Conservation (phyloP, 2,797 vertebrate genomes). For the Gymnodraco acuticeps region DNA sequence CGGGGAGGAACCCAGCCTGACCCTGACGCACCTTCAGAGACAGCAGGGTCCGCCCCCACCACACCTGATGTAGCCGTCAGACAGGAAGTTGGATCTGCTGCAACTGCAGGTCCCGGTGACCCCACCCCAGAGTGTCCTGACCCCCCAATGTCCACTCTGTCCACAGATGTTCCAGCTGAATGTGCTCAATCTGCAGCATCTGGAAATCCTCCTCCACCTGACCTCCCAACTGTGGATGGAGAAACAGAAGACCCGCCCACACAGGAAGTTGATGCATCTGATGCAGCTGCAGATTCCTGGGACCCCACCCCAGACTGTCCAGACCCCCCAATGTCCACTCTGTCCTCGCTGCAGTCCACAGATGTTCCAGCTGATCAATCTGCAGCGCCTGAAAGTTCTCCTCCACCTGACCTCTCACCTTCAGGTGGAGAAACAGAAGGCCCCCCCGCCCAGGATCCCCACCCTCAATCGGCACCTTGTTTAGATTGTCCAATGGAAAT, state of each 20-base stretch:
- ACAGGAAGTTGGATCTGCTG: conserved; percentile 8
- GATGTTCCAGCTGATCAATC: conserved; percentile 16
- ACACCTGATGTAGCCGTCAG: background rate
- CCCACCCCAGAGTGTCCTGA: conserved; percentile 18
- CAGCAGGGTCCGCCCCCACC: background rate
- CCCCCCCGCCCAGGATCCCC: background rate
- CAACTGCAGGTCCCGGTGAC: background rate
- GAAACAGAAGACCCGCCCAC: no score
- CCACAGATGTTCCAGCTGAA: conserved; percentile 12
- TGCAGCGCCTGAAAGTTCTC: background rate
- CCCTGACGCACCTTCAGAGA: background rate
- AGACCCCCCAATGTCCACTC: background rate
- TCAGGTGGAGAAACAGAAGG: conserved; percentile 26
- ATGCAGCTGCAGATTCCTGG: no score
- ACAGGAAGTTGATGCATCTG: no score
- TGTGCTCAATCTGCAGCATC: no score
- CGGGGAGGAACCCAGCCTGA: background rate
- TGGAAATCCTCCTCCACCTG: no score
- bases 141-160: background rate
- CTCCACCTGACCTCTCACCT: conserved; percentile 6
- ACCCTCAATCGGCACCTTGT: background rate
- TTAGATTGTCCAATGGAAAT: conserved; percentile 37
- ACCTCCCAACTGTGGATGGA: no score
- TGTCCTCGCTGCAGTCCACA: background rate
- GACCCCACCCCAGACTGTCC: no score